phyloP scores from a whole-genome alignment of 2,797 vertebrate genomes.

The Cossypha polioptera region DNA sequence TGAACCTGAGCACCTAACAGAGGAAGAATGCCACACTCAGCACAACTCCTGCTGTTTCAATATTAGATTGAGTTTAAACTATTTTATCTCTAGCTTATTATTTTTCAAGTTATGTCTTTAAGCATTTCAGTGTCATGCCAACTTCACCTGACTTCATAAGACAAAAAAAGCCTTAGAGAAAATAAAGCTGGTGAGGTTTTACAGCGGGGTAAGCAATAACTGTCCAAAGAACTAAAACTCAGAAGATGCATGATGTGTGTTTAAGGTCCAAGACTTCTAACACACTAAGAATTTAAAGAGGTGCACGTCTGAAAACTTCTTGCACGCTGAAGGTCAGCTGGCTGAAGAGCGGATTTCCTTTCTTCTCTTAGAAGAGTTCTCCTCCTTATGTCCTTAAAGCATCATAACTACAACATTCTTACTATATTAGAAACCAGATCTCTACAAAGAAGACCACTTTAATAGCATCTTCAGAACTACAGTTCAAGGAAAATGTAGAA shows the following conservation, averaged over 20 bases:
- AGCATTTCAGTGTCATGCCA: not conserved
- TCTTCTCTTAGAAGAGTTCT: not conserved
- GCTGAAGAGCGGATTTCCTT: not conserved
- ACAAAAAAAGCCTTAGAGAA: not conserved
- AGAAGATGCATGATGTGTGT: not conserved
- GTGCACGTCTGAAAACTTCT: not conserved
- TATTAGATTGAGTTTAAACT: not conserved
- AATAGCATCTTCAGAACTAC: not conserved
- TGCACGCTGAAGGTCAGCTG: not conserved
- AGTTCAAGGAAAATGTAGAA: not conserved
- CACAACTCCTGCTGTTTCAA: not conserved
- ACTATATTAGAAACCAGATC: not conserved
- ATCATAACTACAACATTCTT: not conserved
- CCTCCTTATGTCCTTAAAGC: not conserved
- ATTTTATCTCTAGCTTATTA: not conserved
- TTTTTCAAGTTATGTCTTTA: not conserved
- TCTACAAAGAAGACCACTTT: not conserved
- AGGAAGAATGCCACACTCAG: not conserved
- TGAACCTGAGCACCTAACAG: not conserved
- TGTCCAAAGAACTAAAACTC: not conserved
- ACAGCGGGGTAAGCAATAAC: not conserved
- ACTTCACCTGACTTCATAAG: not conserved
- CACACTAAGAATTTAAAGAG: not conserved
- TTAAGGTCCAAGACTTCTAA: not conserved
- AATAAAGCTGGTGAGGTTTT: not conserved